Percentiles rank a stretch among this genome's conserved stretches.
Evolutionary conservation across 2,797 vertebrate species (phyloP).

Genomic region (Eulemur albifrons): DNA sequence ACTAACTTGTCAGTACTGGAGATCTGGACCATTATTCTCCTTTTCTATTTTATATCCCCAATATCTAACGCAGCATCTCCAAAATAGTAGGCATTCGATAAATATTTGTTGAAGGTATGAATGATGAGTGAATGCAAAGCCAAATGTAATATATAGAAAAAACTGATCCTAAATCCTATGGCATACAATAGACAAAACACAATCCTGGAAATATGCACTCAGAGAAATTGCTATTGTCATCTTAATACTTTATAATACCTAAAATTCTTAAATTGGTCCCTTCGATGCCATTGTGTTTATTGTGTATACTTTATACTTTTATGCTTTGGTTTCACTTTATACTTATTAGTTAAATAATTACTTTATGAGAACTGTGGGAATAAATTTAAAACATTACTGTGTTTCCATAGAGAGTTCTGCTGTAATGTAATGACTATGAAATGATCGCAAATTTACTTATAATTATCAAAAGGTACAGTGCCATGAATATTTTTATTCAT

Average conservation of each 20-base stretch:
- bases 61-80: background rate
- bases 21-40: background rate
- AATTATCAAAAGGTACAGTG: constrained; percentile 4
- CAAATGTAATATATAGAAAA: background rate
- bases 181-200: background rate
- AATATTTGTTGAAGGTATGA: constrained; percentile 1
- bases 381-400: constrained; percentile 30
- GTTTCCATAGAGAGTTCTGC: constrained; percentile 2
- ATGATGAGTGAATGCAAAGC: constrained; percentile 3
- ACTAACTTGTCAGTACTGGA: background rate
- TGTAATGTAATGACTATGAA: background rate
- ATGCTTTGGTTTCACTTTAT: constrained; percentile 28
- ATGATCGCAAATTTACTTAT: background rate
- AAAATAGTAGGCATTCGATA: background rate
- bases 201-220: background rate
- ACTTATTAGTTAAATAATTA: constrained; percentile 62
- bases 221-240: background rate
- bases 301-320: constrained; percentile 22
- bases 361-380: constrained; percentile 4
- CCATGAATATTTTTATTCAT: constrained; percentile 22
- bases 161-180: background rate
- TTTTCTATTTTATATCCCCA: background rate
- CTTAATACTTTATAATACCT: background rate
- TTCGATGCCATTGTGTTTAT: constrained; percentile 35
- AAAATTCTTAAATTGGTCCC: constrained; percentile 26